Evolutionary conservation across 2,888 invertebrate species (phyloP).

Genomic region (Aporophyla nigra): DNA sequence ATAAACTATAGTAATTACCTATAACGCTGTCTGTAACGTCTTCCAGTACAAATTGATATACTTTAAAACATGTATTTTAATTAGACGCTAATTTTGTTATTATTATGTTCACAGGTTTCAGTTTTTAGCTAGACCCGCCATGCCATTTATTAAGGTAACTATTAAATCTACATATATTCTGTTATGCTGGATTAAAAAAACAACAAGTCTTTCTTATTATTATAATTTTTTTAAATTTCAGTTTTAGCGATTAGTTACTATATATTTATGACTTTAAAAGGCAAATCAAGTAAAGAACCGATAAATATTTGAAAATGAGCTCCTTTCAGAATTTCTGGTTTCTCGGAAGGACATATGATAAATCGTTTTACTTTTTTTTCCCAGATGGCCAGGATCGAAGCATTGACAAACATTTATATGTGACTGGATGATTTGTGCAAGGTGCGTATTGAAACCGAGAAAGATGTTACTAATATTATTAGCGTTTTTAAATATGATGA

Average conservation of each 20-base stretch:
- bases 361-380: slow-evolving; percentile 34
- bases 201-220: neutral
- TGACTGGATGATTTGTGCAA: slow-evolving; percentile 42
- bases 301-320: neutral
- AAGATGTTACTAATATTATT: too few species aligned
- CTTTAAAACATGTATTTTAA: neutral
- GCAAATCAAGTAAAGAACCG: neutral
- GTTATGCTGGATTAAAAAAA: neutral
- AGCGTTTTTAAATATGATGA: slow-evolving; percentile 74
- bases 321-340: neutral
- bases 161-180: slow-evolving; percentile 27
- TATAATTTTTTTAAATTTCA: neutral
- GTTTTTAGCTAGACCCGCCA: slow-evolving; percentile 83
- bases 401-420: slow-evolving; percentile 38
- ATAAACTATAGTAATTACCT: neutral
- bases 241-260: neutral
- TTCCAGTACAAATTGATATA: slow-evolving; percentile 17
- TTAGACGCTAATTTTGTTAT: slow-evolving; percentile 63
- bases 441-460: slow-evolving; percentile 41
- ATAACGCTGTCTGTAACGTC: slow-evolving; percentile 14
- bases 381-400: slow-evolving; percentile 52
- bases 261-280: neutral
- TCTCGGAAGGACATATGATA: neutral
- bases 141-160: slow-evolving; percentile 75
- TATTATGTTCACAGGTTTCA: slow-evolving; percentile 85